A percentile compares a stretch with the other conserved stretches of the same genome.
phyloP scores from a whole-genome alignment of 2,113 vertebrate species.

The Otocyon megalotis region DNA sequence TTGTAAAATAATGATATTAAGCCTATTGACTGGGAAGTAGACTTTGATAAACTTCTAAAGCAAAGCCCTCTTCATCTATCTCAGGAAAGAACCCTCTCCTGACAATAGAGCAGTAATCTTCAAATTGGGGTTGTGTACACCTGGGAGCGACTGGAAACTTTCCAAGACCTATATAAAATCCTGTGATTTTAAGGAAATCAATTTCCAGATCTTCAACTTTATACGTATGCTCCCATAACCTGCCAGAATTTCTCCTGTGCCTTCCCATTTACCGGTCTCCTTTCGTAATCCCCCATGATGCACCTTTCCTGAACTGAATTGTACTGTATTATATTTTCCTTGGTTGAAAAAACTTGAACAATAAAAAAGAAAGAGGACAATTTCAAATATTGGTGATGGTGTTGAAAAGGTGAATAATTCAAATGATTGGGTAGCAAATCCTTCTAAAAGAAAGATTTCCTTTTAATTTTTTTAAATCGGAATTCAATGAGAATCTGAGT shows the following conservation, averaged over 20 bases:
- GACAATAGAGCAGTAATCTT: not conserved
- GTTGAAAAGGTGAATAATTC: not conserved
- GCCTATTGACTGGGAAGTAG: not conserved
- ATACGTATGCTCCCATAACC: not conserved
- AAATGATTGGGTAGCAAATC: not conserved
- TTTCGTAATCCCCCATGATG: not conserved
- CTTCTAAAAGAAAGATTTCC: not conserved
- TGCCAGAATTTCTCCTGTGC: not conserved
- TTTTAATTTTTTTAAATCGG: not conserved
- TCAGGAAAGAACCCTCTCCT: not conserved
- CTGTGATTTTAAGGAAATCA: not conserved
- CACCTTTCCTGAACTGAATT: not conserved
- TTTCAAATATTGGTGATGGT: not conserved
- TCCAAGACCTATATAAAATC: not conserved
- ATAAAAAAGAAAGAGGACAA: no score
- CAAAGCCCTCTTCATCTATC: not conserved
- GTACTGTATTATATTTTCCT: not conserved
- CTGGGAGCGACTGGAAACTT: not conserved
- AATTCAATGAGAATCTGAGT: conserved; percentile 10
- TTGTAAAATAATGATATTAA: conserved; percentile 34
- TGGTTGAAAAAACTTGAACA: not conserved
- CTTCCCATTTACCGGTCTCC: not conserved
- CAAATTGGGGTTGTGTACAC: not conserved
- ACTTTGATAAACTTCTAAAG: conserved; percentile 30
- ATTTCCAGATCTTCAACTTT: not conserved